These are phyloP conservation scores for Cepaea hortensis DNA, from an alignment of 2,888 invertebrate genomes.

Conservation along the genomic window DNA sequence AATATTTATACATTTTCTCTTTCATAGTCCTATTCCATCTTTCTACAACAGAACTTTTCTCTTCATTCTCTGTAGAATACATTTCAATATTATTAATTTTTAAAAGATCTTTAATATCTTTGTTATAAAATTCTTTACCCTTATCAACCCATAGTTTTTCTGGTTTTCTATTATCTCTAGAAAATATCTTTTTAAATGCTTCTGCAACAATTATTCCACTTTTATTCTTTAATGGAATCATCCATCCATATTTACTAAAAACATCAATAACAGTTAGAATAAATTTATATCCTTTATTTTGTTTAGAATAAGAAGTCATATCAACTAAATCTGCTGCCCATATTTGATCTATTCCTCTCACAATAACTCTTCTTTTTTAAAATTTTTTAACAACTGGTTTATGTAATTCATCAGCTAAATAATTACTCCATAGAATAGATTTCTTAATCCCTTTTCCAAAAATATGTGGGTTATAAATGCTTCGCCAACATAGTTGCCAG, in stretches of 20 bases:
- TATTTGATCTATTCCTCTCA: slow-evolving; percentile 23
- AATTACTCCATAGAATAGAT: background rate
- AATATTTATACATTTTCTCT: slow-evolving; percentile 26
- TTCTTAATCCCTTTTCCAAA: background rate
- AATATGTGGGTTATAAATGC: too few relatives aligned
- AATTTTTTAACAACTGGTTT: slow-evolving; percentile 25
- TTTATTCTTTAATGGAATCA: slow-evolving; percentile 8
- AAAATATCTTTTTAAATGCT: slow-evolving; percentile 21
- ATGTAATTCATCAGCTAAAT: slow-evolving; percentile 28
- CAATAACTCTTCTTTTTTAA: slow-evolving; percentile 26
- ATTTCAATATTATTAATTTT: background rate
- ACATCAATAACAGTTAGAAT: slow-evolving; percentile 14
- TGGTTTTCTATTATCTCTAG: background rate
- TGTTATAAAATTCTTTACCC: slow-evolving; percentile 6
- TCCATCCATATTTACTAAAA: background rate
- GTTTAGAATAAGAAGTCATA: slow-evolving; percentile 18
- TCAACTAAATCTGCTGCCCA: slow-evolving; percentile 25
- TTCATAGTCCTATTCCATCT: slow-evolving; percentile 23
- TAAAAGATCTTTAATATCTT: background rate
- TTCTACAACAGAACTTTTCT: slow-evolving; percentile 6
- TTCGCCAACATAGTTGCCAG: too few relatives aligned
- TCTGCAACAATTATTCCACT: background rate
- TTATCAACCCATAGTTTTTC: background rate
- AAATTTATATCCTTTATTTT: slow-evolving; percentile 11
- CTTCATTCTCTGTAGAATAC: slow-evolving; percentile 19